These are phyloP conservation scores for Parus major DNA, from an alignment of 2,113 vertebrate genomes.

Conservation along the genomic window DNA sequence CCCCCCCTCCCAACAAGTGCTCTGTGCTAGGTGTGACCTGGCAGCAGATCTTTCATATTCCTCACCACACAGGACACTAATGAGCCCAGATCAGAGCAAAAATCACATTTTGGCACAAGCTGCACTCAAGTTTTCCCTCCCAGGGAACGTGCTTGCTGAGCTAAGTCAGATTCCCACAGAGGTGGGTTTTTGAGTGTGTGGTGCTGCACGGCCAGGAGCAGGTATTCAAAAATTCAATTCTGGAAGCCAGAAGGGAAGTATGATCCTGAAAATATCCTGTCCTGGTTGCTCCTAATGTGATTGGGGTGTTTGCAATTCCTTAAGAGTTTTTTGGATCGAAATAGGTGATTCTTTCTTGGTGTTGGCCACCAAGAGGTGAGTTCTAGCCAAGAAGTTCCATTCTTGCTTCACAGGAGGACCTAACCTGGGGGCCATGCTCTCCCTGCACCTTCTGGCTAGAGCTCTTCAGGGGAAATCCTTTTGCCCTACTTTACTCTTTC, in stretches of 20 bases:
- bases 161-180: neutral
- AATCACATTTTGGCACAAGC: neutral
- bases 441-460: neutral
- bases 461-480: neutral
- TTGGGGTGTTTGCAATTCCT: neutral
- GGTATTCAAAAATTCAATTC: neutral
- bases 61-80: neutral
- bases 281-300: neutral
- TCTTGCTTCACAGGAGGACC: neutral
- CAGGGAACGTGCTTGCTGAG: neutral
- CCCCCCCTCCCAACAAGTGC: neutral
- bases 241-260: neutral
- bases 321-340: neutral
- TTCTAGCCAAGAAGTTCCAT: neutral
- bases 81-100: neutral
- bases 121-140: neutral
- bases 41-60: neutral
- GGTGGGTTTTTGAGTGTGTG: rapidly evolving
- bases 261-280: neutral
- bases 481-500: neutral
- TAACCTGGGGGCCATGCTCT: neutral
- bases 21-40: neutral
- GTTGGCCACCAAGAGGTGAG: neutral
- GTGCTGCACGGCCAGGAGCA: neutral
- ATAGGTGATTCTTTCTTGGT: neutral